A percentile compares a stretch with the other conserved stretches of the same genome.
Conservation (phyloP, 2,888 invertebrate species). For the Stenolophus ochropezus region DNA sequence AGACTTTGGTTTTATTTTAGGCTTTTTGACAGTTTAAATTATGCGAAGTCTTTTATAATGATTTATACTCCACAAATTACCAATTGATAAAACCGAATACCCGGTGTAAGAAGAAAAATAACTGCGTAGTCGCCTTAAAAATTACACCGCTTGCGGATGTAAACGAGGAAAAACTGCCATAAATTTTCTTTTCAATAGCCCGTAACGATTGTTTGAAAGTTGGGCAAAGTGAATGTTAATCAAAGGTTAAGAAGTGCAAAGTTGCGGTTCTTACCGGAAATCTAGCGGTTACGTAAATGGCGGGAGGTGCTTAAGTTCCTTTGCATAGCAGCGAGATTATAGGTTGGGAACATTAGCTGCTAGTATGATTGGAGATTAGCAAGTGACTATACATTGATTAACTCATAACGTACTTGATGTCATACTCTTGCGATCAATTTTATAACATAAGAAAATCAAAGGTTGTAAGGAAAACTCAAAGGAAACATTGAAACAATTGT, state of each 20-base stretch:
- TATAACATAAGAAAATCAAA: too few species aligned
- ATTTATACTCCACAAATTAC: neutral
- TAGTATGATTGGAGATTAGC: too few species aligned
- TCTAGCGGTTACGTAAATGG: too few species aligned
- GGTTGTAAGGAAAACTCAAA: too few species aligned
- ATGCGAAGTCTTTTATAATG: neutral
- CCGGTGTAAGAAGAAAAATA: slow-evolving; percentile 3
- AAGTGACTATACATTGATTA: too few species aligned
- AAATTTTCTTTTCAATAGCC: slow-evolving; percentile 41
- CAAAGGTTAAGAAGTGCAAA: slow-evolving; percentile 44
- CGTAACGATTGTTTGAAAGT: slow-evolving; percentile 25
- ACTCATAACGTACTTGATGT: too few species aligned
- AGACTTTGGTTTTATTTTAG: neutral
- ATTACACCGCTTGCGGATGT: slow-evolving; percentile 18
- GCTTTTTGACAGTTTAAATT: neutral
- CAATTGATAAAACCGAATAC: slow-evolving; percentile 10
- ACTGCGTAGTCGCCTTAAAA: slow-evolving; percentile 7
- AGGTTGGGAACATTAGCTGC: too few species aligned
- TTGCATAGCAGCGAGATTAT: neutral
- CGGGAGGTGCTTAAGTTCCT: neutral
- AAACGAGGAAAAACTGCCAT: slow-evolving; percentile 33
- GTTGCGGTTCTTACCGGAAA: neutral
- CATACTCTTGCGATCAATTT: too few species aligned
- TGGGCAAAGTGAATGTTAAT: slow-evolving; percentile 40
- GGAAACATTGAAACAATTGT: too few species aligned